These are phyloP conservation scores for Conomelus anceps DNA, from an alignment of 2,888 invertebrate genomes.

Conservation along the genomic window DNA sequence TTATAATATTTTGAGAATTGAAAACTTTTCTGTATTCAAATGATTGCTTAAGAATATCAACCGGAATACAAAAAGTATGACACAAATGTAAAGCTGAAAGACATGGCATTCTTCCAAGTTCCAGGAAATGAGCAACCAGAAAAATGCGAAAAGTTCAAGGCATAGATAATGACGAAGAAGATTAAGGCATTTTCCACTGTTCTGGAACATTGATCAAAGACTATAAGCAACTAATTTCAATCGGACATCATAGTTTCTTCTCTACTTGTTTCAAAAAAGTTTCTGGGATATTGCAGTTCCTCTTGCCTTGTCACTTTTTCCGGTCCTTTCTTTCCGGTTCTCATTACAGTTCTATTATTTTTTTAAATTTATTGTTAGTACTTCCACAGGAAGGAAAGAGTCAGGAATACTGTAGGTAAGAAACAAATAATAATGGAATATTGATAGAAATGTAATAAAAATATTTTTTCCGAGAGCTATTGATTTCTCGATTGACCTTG, in stretches of 20 bases:
- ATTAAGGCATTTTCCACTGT: neutral
- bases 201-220: neutral
- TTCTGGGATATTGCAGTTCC: neutral
- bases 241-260: neutral
- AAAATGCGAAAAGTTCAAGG: neutral
- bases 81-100: neutral
- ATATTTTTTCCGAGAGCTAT: too few species aligned
- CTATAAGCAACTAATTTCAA: neutral
- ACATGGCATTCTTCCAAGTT: neutral
- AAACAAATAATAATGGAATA: too few species aligned
- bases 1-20: too few species aligned
- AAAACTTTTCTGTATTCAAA: too few species aligned
- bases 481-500: too few species aligned
- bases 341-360: too few species aligned
- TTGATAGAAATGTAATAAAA: too few species aligned
- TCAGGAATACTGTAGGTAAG: too few species aligned
- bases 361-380: too few species aligned
- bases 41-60: neutral
- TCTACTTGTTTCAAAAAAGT: neutral
- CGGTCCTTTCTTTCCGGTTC: neutral
- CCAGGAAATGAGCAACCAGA: neutral
- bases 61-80: neutral
- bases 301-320: neutral
- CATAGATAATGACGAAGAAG: neutral
- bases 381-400: too few species aligned